Base-by-base conservation (phyloP, 1,140 invertebrate species). In the Odontomachus brunneus region DNA sequence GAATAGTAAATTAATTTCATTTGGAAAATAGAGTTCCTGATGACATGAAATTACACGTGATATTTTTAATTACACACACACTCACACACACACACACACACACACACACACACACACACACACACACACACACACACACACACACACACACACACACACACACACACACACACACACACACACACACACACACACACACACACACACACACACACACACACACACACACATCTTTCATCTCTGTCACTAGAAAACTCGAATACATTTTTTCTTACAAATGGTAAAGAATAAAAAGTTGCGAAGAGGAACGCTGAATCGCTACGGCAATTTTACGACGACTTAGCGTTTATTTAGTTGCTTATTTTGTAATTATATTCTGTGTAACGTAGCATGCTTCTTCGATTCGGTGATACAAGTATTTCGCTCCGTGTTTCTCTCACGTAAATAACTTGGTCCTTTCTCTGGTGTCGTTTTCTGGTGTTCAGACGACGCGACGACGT, bases 401-500 rank as follows among this genome's bases (percentile, higher is more conserved):
- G 19, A 76, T 51, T 65, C 11, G 11, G 15, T n/a, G 15, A 67
- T 53, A 53, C 53, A 76, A 66, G 49, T 51, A 33, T 55, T n/a
- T 38, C 29, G 29, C 7, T 24, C 29, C 5, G 29, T 29, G 26
- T 33, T 66, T 67, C n/a, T n/a, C 22, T 12, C 22, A 11, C 0
- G 3, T 29, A 3, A 33, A 9, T 81, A 14, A 0, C 0, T 17
- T 9, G 0, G 24, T 57, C n/a, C 3, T 15, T 59, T 87, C 78
- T 82, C 69, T 33, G 51, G 67, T n/a, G 15, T 44, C 17, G 22
- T 14, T 73, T 65, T 15, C n/a, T n/a, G n/a, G n/a, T 22, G 22
- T 71, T 24, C 24, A 51, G 53, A 29, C 19, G 38, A 65, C 17
- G 15, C 72, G 49, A n/a, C 63, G 55, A 76, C 66, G 82, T 89